phyloP scores from a whole-genome alignment of 2,113 vertebrate species.

The Xenotilapia longispinis region DNA sequence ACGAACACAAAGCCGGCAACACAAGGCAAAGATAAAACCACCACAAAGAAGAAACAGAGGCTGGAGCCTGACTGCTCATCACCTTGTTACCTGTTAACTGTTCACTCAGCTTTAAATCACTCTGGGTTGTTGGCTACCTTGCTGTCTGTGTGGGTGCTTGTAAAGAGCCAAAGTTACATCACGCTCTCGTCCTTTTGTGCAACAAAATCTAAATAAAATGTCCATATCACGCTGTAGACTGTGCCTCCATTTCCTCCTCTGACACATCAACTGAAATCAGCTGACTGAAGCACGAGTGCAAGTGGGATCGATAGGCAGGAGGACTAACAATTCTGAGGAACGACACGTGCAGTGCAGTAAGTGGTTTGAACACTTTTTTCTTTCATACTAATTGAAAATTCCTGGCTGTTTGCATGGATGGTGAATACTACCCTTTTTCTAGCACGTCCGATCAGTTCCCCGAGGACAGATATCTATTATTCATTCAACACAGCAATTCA shows the following conservation, averaged over 20 bases:
- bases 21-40: background rate
- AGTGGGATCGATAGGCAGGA: background rate
- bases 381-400: background rate
- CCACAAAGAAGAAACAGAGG: background rate
- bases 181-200: background rate
- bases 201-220: background rate
- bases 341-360: background rate
- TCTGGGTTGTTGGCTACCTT: background rate
- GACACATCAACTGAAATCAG: background rate
- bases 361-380: background rate
- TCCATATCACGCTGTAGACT: rapidly evolving
- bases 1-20: background rate
- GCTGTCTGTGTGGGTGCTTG: background rate
- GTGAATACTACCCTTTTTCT: background rate
- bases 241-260: background rate
- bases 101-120: background rate
- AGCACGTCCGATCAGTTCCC: background rate
- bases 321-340: background rate
- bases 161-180: background rate
- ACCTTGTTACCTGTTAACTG: background rate
- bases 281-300: background rate
- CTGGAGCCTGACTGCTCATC: background rate
- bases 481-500: background rate
- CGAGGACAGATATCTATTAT: background rate
- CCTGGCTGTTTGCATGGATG: background rate